phyloP scores from a whole-genome alignment of 2,113 vertebrate species.

The Notarius quadriscutis region DNA sequence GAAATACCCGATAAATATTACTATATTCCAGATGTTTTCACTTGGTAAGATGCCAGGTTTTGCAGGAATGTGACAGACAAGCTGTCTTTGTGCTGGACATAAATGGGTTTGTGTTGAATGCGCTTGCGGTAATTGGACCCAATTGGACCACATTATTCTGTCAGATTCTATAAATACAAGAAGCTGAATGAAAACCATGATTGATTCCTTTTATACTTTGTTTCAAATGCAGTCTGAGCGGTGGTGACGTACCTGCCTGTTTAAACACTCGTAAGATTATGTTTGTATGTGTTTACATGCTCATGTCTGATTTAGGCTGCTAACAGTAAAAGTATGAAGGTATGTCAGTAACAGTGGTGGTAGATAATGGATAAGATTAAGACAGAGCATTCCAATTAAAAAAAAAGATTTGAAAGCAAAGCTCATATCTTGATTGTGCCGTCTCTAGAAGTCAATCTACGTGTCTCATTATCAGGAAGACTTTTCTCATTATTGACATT shows the following conservation, averaged over 20 bases:
- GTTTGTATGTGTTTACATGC: not conserved
- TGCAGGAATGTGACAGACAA: not conserved
- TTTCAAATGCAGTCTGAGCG: not conserved
- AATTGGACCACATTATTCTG: not conserved
- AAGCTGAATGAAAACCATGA: not conserved
- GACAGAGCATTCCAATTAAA: not conserved
- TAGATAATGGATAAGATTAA: not conserved
- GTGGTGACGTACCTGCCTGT: not conserved
- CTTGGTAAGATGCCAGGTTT: not conserved
- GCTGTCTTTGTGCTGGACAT: not conserved
- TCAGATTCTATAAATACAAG: not conserved
- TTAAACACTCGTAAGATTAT: not conserved
- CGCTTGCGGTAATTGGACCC: not conserved
- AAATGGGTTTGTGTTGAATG: not conserved
- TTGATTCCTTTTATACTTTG: not conserved
- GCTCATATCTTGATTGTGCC: not conserved
- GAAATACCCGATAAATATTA: no score
- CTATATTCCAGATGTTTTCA: not conserved
- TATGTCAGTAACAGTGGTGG: not conserved
- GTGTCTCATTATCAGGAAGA: slow-evolving; percentile 23
- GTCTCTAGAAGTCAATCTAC: not conserved
- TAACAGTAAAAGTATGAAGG: not conserved
- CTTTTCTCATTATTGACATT: slow-evolving; percentile 28
- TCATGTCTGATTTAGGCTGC: not conserved
- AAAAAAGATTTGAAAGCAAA: not conserved